These are phyloP conservation scores for Caenorhabditis zanzibari DNA, from an alignment of 2,888 invertebrate genomes.

Conservation along the genomic window DNA sequence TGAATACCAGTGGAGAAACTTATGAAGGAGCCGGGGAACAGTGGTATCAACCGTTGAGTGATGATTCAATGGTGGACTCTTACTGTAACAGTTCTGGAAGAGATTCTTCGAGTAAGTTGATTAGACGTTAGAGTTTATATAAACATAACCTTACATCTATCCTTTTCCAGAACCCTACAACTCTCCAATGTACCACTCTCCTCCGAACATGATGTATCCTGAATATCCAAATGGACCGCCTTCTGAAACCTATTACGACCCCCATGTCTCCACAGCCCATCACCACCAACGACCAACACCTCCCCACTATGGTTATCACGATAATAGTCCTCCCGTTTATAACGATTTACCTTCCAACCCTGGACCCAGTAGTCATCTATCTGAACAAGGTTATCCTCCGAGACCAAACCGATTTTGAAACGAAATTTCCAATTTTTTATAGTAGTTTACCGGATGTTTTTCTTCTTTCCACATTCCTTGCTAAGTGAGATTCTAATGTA, in stretches of 20 bases:
- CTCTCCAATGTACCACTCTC: conserved; percentile 59
- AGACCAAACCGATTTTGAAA: conserved; percentile 36
- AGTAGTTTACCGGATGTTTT: conserved; percentile 9
- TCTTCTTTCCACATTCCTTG: conserved; percentile 39
- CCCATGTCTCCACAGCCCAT: conserved; percentile 31
- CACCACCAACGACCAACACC: conserved; percentile 41
- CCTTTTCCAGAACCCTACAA: conserved; percentile 55
- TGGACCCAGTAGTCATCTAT: conserved; percentile 16
- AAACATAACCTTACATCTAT: background rate
- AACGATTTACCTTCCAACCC: conserved; percentile 39
- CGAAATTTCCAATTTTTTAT: background rate
- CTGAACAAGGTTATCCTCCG: conserved; percentile 13
- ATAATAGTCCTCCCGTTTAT: conserved; percentile 49
- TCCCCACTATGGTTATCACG: conserved; percentile 35
- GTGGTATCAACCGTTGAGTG: conserved; percentile 50
- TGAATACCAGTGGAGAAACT: conserved; percentile 3
- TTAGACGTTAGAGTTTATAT: too few relatives aligned
- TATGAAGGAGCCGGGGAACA: conserved; percentile 63
- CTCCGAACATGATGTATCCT: conserved; percentile 27
- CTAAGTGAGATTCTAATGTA: conserved; percentile 54
- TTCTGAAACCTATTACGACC: conserved; percentile 34
- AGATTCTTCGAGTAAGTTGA: conserved; percentile 57
- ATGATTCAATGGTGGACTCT: conserved; percentile 46
- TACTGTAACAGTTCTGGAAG: conserved; percentile 49
- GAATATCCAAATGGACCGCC: conserved; percentile 16